Conservation (phyloP, 2,888 invertebrate species). For the Chloromyia formosa region DNA sequence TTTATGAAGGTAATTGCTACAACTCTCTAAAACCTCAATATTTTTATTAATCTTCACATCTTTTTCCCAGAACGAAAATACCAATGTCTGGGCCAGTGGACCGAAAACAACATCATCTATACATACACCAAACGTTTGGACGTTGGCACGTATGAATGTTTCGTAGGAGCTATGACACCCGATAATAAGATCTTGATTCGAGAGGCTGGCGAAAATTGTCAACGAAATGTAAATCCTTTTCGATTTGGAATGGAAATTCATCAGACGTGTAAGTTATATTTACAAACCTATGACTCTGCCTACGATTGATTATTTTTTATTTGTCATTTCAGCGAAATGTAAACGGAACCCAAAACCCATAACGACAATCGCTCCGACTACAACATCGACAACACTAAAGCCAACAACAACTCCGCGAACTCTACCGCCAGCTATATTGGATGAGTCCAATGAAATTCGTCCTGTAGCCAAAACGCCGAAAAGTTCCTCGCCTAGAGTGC, state of each 20-base stretch:
- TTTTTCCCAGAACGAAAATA: slow-evolving; percentile 68
- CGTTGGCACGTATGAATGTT: slow-evolving; percentile 71
- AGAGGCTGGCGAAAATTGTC: slow-evolving; percentile 74
- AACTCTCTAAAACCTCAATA: background rate
- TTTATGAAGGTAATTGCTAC: slow-evolving; percentile 67
- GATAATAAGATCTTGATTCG: slow-evolving; percentile 71
- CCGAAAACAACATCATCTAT: slow-evolving; percentile 69
- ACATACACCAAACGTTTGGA: slow-evolving; percentile 73
- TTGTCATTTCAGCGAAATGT: slow-evolving; percentile 27
- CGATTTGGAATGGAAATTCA: slow-evolving; percentile 71
- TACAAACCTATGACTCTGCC: background rate
- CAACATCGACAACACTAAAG: slow-evolving; percentile 1
- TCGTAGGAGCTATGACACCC: slow-evolving; percentile 70
- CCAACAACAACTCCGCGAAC: slow-evolving; percentile 6
- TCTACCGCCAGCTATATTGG: background rate
- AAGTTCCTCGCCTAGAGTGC: slow-evolving; percentile 4
- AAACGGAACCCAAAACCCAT: slow-evolving; percentile 28
- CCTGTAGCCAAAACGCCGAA: background rate
- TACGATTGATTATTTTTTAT: background rate
- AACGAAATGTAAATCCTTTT: slow-evolving; percentile 69
- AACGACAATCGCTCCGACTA: background rate
- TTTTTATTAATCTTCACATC: background rate
- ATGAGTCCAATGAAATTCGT: slow-evolving; percentile 25
- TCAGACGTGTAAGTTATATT: slow-evolving; percentile 62
- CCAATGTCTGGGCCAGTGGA: slow-evolving; percentile 73